Evolutionary conservation across 2,113 vertebrate species (phyloP), one percentile per base, ranked within the genome.

Genomic region (Gymnobelideus leadbeateri): DNA sequence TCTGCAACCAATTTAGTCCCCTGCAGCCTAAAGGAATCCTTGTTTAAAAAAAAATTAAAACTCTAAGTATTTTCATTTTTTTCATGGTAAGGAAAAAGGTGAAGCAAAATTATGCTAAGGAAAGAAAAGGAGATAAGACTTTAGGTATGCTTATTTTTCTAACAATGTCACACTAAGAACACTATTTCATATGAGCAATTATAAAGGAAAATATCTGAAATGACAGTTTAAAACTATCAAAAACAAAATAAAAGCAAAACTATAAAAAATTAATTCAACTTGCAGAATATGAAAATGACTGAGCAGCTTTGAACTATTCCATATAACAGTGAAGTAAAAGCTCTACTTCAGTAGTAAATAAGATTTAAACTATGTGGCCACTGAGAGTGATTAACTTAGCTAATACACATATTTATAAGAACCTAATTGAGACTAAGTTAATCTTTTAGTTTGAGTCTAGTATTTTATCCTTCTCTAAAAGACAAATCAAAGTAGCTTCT

Each of bases 211-310:
- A n/a, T 24, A 89, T 6, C 51, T 23, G 37, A 8, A 95, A 92
- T 25, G 47, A 43, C 37, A 95, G 50, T 61, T 91, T 91, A 16
- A 90, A 49, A 11, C 51, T 89, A 47, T 89, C 89, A 68, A 95
- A 90, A 94, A 89, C 21, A 1, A 51, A 94, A 19, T 8, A 37
- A 94, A 91, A 95, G 49, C 52, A 94, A 92, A 91, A 89, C 89
- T 3, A 92, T 61, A 91, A 93, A 37, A 95, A 95, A 96, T 93
- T 14, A 31, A 89, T 93, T 93, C 43, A 68, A 55, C 8, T 53
- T 12, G 50, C 0, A 51, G 50, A 19, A 93, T 11, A 8, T 77
- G 25, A 93, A 94, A 97, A 95, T 26, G 51, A 94, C 8, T 91
- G 11, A 92, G 53, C 8, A 95, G 84, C 84, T 90, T 93, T 51